Conservation (phyloP, 1,140 invertebrate genomes). For the Xylocopa sonorina region DNA sequence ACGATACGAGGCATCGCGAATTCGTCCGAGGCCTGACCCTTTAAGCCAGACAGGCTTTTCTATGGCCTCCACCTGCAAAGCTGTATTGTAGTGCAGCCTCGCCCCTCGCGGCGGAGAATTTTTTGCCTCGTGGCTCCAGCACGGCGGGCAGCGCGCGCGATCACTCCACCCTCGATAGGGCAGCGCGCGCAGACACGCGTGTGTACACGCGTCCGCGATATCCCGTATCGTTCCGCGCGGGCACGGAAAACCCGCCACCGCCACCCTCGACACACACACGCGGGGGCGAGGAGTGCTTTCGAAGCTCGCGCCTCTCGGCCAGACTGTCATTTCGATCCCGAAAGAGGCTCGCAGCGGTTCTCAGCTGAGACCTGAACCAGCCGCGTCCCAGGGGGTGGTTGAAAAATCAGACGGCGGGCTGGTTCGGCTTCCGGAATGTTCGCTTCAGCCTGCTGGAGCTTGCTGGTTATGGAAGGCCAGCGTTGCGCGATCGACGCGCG, state of each 20-base stretch:
- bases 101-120: slow-evolving; percentile 69
- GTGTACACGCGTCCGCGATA: slow-evolving; percentile 52
- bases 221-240: slow-evolving; percentile 64
- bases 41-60: slow-evolving; percentile 79
- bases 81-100: slow-evolving; percentile 66
- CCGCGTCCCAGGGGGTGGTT: too few relatives aligned
- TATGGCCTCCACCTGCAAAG: slow-evolving; percentile 74
- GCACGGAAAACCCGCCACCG: slow-evolving; percentile 45
- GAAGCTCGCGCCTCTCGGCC: slow-evolving; percentile 69
- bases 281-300: slow-evolving; percentile 50
- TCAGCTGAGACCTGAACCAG: slow-evolving; percentile 44
- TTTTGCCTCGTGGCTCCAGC: slow-evolving; percentile 69
- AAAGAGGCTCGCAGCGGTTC: slow-evolving; percentile 67
- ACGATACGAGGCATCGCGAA: slow-evolving; percentile 50
- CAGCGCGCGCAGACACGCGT: slow-evolving; percentile 21
- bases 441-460: slow-evolving; percentile 30
- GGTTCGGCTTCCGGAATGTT: slow-evolving; percentile 58
- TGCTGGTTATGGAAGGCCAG: too few relatives aligned
- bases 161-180: slow-evolving; percentile 48
- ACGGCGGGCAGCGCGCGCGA: slow-evolving; percentile 60
- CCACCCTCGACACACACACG: too few relatives aligned
- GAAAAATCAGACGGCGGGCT: slow-evolving; percentile 54
- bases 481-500: too few relatives aligned
- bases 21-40: slow-evolving; percentile 73
- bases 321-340: slow-evolving; percentile 71